phyloP scores from a whole-genome alignment of 64 coral and sea anemone species.

The Montipora cactus region DNA sequence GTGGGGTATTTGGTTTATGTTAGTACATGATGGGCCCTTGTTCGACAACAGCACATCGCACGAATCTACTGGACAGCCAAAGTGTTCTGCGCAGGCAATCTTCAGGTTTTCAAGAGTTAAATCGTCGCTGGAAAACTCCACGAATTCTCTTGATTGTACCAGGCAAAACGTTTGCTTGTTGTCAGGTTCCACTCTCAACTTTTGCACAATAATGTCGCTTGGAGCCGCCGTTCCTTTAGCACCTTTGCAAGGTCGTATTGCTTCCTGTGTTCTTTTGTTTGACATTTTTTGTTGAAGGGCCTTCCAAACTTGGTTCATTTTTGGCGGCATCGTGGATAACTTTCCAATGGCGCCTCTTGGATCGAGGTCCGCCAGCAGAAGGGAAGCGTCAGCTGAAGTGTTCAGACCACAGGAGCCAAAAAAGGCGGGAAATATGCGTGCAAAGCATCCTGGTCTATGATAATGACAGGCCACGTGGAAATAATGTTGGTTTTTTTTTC shows the following conservation, averaged over 20 bases:
- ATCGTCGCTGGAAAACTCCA: conserved; percentile 46
- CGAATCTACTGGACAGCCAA: conserved; percentile 7
- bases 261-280: conserved; percentile 2
- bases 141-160: conserved; percentile 49
- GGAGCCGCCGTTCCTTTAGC: background rate
- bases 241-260: background rate
- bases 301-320: conserved; percentile 3
- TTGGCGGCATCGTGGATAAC: background rate
- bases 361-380: no score
- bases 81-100: conserved; percentile 45
- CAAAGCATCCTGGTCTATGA: no score
- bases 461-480: no score
- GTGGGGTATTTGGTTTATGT: conserved; percentile 51
- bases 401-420: no score
- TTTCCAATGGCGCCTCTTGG: no score
- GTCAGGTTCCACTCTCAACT: background rate
- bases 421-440: no score
- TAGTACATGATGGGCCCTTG: conserved; percentile 63
- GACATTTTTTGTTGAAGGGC: conserved; percentile 1
- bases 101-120: conserved; percentile 55
- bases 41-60: conserved; percentile 62
- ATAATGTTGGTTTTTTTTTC: no score
- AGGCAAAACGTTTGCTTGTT: conserved; percentile 2
- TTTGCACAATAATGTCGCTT: background rate
- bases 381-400: no score